Evolutionary conservation across 2,113 vertebrate species (phyloP).

Genomic region (Crypturellus undulatus): DNA sequence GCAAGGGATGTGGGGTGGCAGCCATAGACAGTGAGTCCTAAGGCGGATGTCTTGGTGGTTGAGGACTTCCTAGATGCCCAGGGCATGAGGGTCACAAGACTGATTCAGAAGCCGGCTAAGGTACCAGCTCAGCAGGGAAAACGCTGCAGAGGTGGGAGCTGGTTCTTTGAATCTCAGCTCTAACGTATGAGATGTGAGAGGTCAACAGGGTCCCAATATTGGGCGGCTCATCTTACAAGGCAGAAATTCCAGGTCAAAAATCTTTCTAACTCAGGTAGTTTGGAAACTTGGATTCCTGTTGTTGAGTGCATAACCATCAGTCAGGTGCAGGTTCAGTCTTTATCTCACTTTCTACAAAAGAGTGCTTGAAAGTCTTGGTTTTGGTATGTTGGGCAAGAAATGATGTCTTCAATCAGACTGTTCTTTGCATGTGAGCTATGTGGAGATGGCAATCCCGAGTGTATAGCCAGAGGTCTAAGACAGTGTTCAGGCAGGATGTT

Average conservation of each 20-base stretch:
- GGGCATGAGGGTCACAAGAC: not conserved
- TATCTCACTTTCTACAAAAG: not conserved
- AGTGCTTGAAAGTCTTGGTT: not conserved
- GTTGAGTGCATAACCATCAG: not conserved
- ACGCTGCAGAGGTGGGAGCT: not conserved
- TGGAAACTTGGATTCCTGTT: not conserved
- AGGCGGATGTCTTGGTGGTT: not conserved
- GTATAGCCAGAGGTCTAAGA: not conserved
- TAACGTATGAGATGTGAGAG: not conserved
- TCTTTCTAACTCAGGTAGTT: not conserved
- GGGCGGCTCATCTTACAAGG: not conserved
- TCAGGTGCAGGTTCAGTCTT: not conserved
- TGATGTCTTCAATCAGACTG: not conserved
- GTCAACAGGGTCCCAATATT: not conserved
- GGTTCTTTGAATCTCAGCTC: not conserved
- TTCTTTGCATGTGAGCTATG: not conserved
- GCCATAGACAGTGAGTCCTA: accelerated
- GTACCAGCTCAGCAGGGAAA: not conserved
- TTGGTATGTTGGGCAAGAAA: not conserved
- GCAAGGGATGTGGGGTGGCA: not conserved
- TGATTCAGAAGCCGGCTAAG: not conserved
- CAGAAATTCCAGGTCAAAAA: not conserved
- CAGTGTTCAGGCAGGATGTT: constrained; percentile 40
- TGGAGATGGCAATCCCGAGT: not conserved
- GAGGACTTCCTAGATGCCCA: not conserved